Base-by-base conservation (phyloP, 2,888 invertebrate species). In the Hedya salicella region DNA sequence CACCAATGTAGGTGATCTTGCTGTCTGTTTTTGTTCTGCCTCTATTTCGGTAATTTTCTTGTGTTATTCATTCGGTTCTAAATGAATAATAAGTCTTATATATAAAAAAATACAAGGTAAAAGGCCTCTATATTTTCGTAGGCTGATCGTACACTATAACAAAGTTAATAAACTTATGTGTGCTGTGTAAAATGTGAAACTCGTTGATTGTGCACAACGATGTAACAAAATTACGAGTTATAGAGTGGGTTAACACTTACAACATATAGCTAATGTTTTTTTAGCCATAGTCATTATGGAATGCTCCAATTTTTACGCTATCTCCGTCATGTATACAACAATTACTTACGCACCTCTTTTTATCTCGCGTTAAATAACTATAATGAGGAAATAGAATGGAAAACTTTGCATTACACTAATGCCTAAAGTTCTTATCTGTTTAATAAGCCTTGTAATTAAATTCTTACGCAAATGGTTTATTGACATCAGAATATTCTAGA, bases 171-270 rank as follows among this genome's bases (percentile, higher is more conserved):
- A 32, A 32, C 6, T 2, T 32, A 32, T 30, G 17, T n/a, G 25
- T 30, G 25, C 56, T 67, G 61, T 65, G 59, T 56, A 40, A 49
- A 59, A 65, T 36, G 42, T 59, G 49, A 64, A 62, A 69, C 69
- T 70, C 36, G 49, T 64, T 57, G 56, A 68, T 68, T 67, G 36
- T 39, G 57, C 39, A 50, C 62, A 62, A 52, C 44, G 25, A 44
- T 36, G 62, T 62, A 57, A 67, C 4, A 57, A 57, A 49, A 16
- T 42, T 46, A 40, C 60, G 32, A 36, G 56, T 57, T 57, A 57
- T 52, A 40, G 64, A 50, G 36, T 46, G 17, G 19, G 25, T 59
- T 65, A 25, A 4, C 4, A 25, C 25, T n/a, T n/a, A 65, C 65
- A 65, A 60, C 59, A 65, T 39, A 30, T 57, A 14, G 30, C 50